phyloP scores from a whole-genome alignment of 2,113 vertebrate genomes.

The Astur gentilis region DNA sequence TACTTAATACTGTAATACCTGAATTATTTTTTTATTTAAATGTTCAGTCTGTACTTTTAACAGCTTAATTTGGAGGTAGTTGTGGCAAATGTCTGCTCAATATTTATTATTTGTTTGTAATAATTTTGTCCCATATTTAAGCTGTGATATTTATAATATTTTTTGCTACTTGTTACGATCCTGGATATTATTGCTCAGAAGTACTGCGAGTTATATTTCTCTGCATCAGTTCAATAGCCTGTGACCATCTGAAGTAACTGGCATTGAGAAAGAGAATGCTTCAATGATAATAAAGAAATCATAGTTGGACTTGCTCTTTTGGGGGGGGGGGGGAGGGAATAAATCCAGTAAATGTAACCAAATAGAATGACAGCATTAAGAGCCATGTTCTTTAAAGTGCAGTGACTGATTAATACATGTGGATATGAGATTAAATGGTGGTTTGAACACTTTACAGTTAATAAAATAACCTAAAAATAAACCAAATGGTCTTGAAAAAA shows the following conservation, averaged over 20 bases:
- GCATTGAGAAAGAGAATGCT: background rate
- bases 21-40: background rate
- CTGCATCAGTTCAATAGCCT: slow-evolving; percentile 1
- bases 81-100: background rate
- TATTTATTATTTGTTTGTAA: background rate
- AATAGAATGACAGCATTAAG: background rate
- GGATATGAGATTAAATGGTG: background rate
- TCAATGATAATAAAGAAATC: slow-evolving; percentile 30
- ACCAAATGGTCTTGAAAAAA: background rate
- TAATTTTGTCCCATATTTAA: background rate
- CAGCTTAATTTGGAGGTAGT: background rate
- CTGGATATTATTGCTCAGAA: background rate
- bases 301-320: background rate
- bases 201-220: background rate
- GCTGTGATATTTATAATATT: background rate
- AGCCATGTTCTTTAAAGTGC: background rate
- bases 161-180: background rate
- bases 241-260: slow-evolving; percentile 25
- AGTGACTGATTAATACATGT: background rate
- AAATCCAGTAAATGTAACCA: background rate
- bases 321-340: background rate
- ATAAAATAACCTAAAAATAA: too few relatives aligned
- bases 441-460: too few relatives aligned
- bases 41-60: background rate
- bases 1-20: background rate